Percentiles rank a stretch among this genome's conserved stretches.
phyloP scores from a whole-genome alignment of 2,888 invertebrate genomes.

The Podotricha telesiphe region DNA sequence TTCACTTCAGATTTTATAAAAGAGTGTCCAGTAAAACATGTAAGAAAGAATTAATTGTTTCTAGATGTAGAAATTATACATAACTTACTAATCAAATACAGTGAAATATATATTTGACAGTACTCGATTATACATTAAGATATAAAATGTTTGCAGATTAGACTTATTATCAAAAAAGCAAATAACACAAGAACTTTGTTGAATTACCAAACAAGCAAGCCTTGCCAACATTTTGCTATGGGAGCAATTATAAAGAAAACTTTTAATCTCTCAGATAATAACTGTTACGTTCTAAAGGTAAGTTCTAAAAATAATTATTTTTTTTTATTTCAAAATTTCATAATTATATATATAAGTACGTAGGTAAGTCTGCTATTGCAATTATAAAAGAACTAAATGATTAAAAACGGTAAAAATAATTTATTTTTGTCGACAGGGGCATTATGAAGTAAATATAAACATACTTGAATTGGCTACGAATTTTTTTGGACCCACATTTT shows the following conservation, averaged over 20 bases:
- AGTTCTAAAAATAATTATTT: constrained; percentile 12
- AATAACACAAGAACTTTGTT: constrained; percentile 65
- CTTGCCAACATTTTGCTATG: constrained; percentile 74
- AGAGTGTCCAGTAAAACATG: constrained; percentile 64
- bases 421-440: constrained; percentile 61
- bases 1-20: constrained; percentile 60
- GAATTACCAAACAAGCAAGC: constrained; percentile 65
- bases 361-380: too few relatives aligned
- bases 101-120: too few relatives aligned
- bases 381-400: constrained; percentile 1
- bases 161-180: constrained; percentile 57
- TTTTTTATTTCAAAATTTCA: constrained; percentile 4
- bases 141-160: constrained; percentile 56
- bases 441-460: constrained; percentile 63
- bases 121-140: too few relatives aligned
- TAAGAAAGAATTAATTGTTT: constrained; percentile 39
- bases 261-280: constrained; percentile 61
- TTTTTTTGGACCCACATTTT: constrained; percentile 68
- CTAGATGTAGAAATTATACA: too few relatives aligned
- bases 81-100: too few relatives aligned
- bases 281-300: constrained; percentile 69
- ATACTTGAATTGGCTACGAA: constrained; percentile 54
- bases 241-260: constrained; percentile 63
- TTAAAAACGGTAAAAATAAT: constrained; percentile 11
- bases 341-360: too few relatives aligned